phyloP scores from a whole-genome alignment of 2,113 vertebrate genomes.

The Cochlearius cochlearius region DNA sequence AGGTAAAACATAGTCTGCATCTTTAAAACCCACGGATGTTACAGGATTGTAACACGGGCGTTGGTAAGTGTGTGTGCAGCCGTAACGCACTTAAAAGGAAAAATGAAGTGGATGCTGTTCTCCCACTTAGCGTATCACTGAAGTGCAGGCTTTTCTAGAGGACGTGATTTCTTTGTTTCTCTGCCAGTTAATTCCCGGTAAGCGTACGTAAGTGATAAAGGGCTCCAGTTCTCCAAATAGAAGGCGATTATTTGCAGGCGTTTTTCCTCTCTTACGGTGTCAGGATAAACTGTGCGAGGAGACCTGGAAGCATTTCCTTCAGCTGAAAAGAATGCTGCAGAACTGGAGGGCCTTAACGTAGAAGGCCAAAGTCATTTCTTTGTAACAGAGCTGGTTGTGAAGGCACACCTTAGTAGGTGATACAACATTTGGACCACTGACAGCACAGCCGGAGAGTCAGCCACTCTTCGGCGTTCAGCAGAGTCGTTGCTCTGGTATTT shows the following conservation, averaged over 20 bases:
- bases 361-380: background rate
- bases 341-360: background rate
- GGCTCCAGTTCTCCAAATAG: background rate
- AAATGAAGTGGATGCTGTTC: background rate
- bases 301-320: background rate
- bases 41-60: background rate
- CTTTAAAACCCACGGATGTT: background rate
- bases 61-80: background rate
- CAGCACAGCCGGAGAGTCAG: background rate
- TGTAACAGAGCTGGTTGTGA: background rate
- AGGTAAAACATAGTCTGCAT: background rate
- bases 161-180: background rate
- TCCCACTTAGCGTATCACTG: background rate
- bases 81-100: background rate
- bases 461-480: background rate
- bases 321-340: conserved; percentile 37
- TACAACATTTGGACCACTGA: background rate
- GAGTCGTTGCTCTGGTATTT: background rate
- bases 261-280: background rate
- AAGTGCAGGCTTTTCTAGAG: background rate
- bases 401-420: conserved; percentile 1
- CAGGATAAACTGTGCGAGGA: background rate
- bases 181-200: background rate
- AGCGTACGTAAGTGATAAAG: background rate
- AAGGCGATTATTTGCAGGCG: background rate